Evolutionary conservation across 2,888 invertebrate genomes (phyloP), one percentile per base, ranked within the genome.

Genomic region (Acholoe squamosa): DNA sequence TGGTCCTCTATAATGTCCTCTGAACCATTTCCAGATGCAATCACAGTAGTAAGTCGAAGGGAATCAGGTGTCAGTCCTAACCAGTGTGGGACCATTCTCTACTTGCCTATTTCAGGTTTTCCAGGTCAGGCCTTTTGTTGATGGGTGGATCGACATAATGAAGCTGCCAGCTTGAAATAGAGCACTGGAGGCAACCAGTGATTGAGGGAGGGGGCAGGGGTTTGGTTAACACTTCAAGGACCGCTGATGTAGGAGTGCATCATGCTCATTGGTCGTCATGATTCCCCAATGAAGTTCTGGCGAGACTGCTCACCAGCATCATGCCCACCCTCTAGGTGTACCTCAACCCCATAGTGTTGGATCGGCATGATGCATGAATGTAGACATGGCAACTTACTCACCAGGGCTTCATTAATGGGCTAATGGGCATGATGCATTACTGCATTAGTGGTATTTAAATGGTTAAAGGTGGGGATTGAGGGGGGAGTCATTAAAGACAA

Each of bases 401-500:
- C n/a, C n/a, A n/a, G n/a, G n/a, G n/a, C n/a, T n/a, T n/a, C n/a
- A n/a, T n/a, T n/a, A n/a, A n/a, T n/a, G n/a, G n/a, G n/a, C n/a
- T n/a, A n/a, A n/a, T n/a, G n/a, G n/a, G n/a, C n/a, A n/a, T n/a
- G n/a, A n/a, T n/a, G n/a, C n/a, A n/a, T n/a, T n/a, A n/a, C n/a
- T n/a, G n/a, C n/a, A n/a, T n/a, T n/a, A n/a, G n/a, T n/a, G n/a
- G n/a, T n/a, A n/a, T n/a, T n/a, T n/a, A n/a, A n/a, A n/a, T 43
- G 61, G 76, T 16, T 76, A 25, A 76, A 76, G 76, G 76, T 0
- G 28, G 25, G 76, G 43, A 43, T 43, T 43, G 28, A 28, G 71
- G 71, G 31, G 28, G 28, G 28, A 25, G 80, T 80, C 80, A 80
- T 80, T 80, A 80, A 43, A 25, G 76, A 28, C 43, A 80, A 80